Percentiles rank a stretch among this genome's conserved stretches.
Evolutionary conservation across 2,113 vertebrate genomes (phyloP).

Genomic region (Carassius gibelio): DNA sequence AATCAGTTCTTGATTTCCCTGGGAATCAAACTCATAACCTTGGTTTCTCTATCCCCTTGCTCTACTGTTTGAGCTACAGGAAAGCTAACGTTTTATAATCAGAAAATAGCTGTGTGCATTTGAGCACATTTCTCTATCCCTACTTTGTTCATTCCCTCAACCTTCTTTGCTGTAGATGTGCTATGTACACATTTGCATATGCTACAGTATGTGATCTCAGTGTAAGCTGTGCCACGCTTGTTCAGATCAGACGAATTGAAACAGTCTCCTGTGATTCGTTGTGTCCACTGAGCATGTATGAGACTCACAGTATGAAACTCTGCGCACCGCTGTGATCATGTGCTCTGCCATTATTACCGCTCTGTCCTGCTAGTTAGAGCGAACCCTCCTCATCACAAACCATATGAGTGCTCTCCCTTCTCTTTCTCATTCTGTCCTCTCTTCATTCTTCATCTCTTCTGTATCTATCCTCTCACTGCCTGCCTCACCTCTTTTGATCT

Average conservation of each 20-base stretch:
- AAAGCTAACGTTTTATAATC: too few relatives aligned
- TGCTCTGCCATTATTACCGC: constrained; percentile 5
- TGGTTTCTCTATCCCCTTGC: neutral
- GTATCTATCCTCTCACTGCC: constrained; percentile 31
- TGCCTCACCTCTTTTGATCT: constrained; percentile 64
- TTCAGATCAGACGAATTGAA: constrained; percentile 29
- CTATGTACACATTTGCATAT: constrained; percentile 14
- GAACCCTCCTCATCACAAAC: neutral
- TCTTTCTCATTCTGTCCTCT: constrained; percentile 21
- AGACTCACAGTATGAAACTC: constrained; percentile 8
- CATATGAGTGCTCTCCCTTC: constrained; percentile 8
- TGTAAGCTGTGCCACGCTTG: constrained; percentile 24
- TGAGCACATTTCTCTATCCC: neutral
- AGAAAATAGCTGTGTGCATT: neutral
- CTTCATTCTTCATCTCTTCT: constrained; percentile 3
- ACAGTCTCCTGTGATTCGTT: constrained; percentile 8
- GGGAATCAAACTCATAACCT: too few relatives aligned
- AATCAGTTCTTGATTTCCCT: too few relatives aligned
- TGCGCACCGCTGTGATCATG: constrained; percentile 10
- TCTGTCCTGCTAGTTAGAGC: constrained; percentile 7
- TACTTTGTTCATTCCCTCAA: neutral
- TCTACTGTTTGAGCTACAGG: too few relatives aligned
- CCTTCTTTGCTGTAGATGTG: neutral
- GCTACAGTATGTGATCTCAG: neutral
- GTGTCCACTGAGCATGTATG: neutral